Evolutionary conservation across 2,888 invertebrate species (phyloP), one percentile per base, ranked within the genome.

Genomic region (Laothoe populi): DNA sequence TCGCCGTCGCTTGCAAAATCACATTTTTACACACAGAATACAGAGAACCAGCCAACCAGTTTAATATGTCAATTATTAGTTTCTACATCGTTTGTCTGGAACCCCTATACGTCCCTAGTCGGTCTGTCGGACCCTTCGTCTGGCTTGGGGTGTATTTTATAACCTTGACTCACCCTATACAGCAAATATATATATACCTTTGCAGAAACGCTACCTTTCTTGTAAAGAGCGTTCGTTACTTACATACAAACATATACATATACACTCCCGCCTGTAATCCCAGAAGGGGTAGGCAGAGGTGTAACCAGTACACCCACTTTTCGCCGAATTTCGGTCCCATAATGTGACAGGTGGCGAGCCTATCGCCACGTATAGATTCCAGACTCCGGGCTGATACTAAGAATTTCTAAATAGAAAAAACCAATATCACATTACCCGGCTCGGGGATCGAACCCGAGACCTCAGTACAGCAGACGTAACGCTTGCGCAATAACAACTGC

Each of bases 41-140:
- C 42, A 40, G n/a, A 40, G n/a, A 42, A 26, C 19, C 40, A 40
- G 5, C 26, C 26, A 49, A 42, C 42, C 60, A 35, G 35, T 63
- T 61, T 40, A 57, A 42, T 57, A 24, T 60, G 57, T 10, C 63
- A 64, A 66, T 60, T 67, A 65, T 66, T 64, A 64, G 61, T 73
- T 62, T 58, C 35, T 63, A 64, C 72, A 81, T 79, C 76, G 76
- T 80, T 81, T 78, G 75, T 70, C 63, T 72, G 69, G 48, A 72
- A 74, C 73, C 66, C 68, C n/a, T 75, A 73, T 71, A 70, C 71
- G 69, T 72, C 67, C 53, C 70, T 73, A 69, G 69, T 70, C 70
- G 75, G 73, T 70, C 71, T 58, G 70, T 63, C 70, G 74, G 70
- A 73, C 90, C 89, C 88, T 81, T 78, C 70, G 89, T 90, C 88